A percentile compares a stretch with the other conserved stretches of the same genome.
phyloP scores from a whole-genome alignment of 64 coral and sea anemone species.

The Exaiptasia diaphana region DNA sequence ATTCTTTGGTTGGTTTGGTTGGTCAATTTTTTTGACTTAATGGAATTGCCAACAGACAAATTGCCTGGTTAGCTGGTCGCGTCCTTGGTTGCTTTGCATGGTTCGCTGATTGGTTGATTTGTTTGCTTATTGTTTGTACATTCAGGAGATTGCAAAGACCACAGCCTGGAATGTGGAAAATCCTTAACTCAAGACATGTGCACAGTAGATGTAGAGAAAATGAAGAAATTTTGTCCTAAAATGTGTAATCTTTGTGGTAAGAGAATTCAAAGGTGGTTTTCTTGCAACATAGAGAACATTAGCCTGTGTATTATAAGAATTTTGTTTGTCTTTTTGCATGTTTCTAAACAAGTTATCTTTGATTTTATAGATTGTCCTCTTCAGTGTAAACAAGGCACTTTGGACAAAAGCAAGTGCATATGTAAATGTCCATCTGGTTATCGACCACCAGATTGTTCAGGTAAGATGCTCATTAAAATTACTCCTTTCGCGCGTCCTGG shows the following conservation, averaged over 20 bases:
- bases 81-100: neutral
- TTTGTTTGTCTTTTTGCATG: too few species aligned
- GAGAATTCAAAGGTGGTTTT: too few species aligned
- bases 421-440: constrained; percentile 40
- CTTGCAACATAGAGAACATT: too few species aligned
- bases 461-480: neutral
- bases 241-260: constrained; percentile 70
- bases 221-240: constrained; percentile 53
- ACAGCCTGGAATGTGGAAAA: constrained; percentile 46
- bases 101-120: too few species aligned
- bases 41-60: too few species aligned
- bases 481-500: too few species aligned
- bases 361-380: constrained; percentile 43
- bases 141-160: constrained; percentile 75
- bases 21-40: too few species aligned
- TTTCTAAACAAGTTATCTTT: too few species aligned
- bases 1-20: too few species aligned
- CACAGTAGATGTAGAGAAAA: constrained; percentile 15
- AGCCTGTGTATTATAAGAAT: too few species aligned
- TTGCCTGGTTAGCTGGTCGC: too few species aligned
- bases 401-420: constrained; percentile 45
- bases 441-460: constrained; percentile 57
- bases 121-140: too few species aligned
- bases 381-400: constrained; percentile 44
- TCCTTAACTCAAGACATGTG: constrained; percentile 33